Evolutionary conservation across 2,113 vertebrate genomes (phyloP).

Genomic region (Elaphurus davidianus): DNA sequence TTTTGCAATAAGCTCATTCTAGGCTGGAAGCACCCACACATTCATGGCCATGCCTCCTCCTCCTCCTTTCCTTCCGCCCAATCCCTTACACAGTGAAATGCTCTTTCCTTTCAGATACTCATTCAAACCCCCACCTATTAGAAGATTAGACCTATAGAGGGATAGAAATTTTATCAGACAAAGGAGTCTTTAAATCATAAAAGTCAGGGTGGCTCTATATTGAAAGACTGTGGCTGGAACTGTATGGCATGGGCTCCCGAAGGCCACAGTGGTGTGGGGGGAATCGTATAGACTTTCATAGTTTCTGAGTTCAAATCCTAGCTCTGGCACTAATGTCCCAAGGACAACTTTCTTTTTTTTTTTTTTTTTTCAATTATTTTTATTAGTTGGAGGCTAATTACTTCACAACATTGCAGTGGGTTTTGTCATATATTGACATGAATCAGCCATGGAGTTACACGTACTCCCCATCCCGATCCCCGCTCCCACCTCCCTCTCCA

Average conservation of each 20-base stretch:
- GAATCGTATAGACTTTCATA: not conserved
- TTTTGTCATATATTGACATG: too few relatives aligned
- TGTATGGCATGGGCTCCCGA: not conserved
- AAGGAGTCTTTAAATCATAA: not conserved
- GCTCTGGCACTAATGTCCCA: not conserved
- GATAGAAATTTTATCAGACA: not conserved
- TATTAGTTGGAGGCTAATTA: too few relatives aligned
- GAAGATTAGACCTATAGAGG: not conserved
- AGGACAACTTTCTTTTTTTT: not conserved
- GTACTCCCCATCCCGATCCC: too few relatives aligned
- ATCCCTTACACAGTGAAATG: not conserved
- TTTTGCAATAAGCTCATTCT: slow-evolving; percentile 45
- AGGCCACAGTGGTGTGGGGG: not conserved
- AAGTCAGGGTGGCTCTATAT: not conserved
- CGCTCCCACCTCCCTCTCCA: too few relatives aligned
- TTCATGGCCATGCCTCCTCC: not conserved
- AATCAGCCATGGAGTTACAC: too few relatives aligned
- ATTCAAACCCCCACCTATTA: not conserved
- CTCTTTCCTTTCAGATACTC: not conserved
- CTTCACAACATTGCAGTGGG: too few relatives aligned
- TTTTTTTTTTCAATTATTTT: too few relatives aligned
- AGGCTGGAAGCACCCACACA: slow-evolving; percentile 15
- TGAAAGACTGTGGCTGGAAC: not conserved
- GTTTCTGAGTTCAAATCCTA: not conserved
- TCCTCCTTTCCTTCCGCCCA: not conserved